phyloP scores from a whole-genome alignment of 2,113 vertebrate genomes.

The Orthonyx spaldingii region DNA sequence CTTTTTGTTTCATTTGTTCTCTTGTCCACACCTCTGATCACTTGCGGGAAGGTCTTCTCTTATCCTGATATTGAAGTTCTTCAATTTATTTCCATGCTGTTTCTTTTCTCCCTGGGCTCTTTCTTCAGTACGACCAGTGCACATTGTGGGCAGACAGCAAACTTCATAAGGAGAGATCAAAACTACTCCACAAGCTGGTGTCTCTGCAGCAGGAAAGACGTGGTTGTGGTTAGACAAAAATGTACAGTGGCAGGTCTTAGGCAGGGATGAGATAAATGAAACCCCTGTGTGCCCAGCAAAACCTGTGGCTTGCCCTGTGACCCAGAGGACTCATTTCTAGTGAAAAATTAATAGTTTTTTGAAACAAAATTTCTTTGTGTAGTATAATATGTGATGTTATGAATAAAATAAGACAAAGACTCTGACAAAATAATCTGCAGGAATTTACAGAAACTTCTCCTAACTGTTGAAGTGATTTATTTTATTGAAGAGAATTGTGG shows the following conservation, averaged over 20 bases:
- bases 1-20: slow-evolving; percentile 27
- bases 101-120: neutral
- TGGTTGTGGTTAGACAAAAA: neutral
- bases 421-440: neutral
- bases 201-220: neutral
- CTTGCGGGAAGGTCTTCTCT: neutral
- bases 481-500: neutral
- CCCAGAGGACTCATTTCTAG: neutral
- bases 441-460: neutral
- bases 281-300: neutral
- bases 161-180: neutral
- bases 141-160: neutral
- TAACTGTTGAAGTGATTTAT: neutral
- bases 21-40: neutral
- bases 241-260: neutral
- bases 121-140: neutral
- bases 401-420: neutral
- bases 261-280: neutral
- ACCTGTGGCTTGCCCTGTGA: neutral
- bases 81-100: neutral
- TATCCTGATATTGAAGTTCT: neutral
- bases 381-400: neutral
- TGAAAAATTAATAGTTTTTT: neutral
- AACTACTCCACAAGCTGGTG: neutral
- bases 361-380: neutral